These are phyloP conservation scores for Lypha dubia DNA, from an alignment of 2,888 invertebrate genomes.

Conservation along the genomic window DNA sequence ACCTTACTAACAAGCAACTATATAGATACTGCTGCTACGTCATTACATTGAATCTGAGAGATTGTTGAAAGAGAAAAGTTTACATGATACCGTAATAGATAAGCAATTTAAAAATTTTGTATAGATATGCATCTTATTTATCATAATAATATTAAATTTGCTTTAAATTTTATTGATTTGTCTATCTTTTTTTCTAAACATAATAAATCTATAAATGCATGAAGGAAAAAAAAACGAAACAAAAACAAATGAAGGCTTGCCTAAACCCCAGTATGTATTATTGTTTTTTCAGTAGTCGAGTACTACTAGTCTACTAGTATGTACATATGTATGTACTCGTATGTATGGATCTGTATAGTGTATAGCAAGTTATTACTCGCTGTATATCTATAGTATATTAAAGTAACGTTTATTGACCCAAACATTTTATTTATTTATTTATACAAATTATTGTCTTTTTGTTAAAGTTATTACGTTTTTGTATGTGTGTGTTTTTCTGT, in stretches of 20 bases:
- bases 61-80: not conserved
- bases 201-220: not conserved
- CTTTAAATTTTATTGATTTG: not conserved
- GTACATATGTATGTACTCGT: not conserved
- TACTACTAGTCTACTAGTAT: not conserved
- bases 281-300: not conserved
- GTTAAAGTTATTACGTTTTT: not conserved
- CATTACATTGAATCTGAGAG: not conserved
- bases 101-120: too few species aligned
- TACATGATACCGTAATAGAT: not conserved
- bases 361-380: not conserved
- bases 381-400: not conserved
- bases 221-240: constrained; percentile 1
- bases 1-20: not conserved
- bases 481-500: not conserved
- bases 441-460: not conserved
- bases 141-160: too few species aligned
- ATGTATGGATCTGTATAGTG: too few species aligned
- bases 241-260: constrained; percentile 36
- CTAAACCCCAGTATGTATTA: not conserved
- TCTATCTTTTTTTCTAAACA: not conserved
- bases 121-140: not conserved
- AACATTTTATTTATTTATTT: constrained; percentile 54
- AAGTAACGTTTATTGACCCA: constrained; percentile 77
- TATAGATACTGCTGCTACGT: not conserved